Base-by-base conservation (phyloP, 2,888 invertebrate genomes). In the Empis stercorea region DNA sequence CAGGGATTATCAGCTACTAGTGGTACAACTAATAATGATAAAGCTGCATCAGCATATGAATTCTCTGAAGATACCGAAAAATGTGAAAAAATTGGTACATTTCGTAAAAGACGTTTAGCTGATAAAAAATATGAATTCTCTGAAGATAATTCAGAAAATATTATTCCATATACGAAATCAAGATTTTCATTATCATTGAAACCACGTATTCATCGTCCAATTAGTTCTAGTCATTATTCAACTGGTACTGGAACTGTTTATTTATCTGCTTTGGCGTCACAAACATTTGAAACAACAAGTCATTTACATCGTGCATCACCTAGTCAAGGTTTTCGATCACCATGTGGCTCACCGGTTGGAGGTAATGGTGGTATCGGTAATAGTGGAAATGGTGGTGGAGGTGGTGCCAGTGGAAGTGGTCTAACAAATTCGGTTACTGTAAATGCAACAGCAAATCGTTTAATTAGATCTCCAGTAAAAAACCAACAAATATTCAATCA, bases 61-160 rank as follows among this genome's bases (percentile, higher is more conserved):
- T 88, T 88, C 59, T 86, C 81, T 1, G 88, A 88, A 58, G 88
- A 88, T 56, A 76, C 80, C 7, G 85, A 85, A 56, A 86, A 86
- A 54, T 87, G 84, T 60, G 88, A 88, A 61, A 88, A 88, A 60
- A 76, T 89, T n/a, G 87, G 86, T 57, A 83, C 82, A 59, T 88
- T 87, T 61, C 76, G 91, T 9, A 87, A 87, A 62, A 77, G 88
- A 46, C 77, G 89, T 9, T 68, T 91, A 45, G 92, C 92, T 0
- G 91, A 92, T 59, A 92, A 92, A 64, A 91, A 89, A 63, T 92
- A 92, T 62, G 91, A 91, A 61, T 91, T 92, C 61, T 86, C 85
- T 0, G 89, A 88, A 57, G 87, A 87, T 50, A 78, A 78, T 55
- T 73, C 75, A 0, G 79, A 79, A 58, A 79, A 79, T 55, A 78